These are phyloP conservation scores for Catamblyrhynchus diadema DNA, from an alignment of 2,797 vertebrate species.

Conservation along the genomic window DNA sequence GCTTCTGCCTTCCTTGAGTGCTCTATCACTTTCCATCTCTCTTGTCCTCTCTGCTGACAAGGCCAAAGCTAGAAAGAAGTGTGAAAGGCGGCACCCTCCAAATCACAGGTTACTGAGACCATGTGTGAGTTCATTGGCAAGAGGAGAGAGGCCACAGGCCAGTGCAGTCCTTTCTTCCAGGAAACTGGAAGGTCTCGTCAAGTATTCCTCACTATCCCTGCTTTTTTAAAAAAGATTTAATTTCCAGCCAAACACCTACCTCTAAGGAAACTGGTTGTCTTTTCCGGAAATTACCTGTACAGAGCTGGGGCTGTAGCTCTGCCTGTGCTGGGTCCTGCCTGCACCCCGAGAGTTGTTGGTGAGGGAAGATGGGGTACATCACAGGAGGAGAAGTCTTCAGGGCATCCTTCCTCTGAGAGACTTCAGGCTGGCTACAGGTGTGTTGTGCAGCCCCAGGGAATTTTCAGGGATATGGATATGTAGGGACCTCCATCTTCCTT, in stretches of 20 bases:
- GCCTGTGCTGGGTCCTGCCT: neutral
- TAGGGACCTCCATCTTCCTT: neutral
- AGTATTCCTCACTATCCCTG: neutral
- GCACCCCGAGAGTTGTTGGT: neutral
- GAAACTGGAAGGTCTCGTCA: neutral
- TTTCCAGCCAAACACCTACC: neutral
- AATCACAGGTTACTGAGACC: neutral
- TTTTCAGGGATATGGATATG: neutral
- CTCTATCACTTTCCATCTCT: neutral
- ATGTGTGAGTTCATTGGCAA: neutral
- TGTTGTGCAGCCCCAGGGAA: rapidly evolving
- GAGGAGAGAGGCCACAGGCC: neutral
- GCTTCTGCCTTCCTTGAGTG: neutral
- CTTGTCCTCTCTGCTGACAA: neutral
- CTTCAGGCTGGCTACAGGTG: neutral
- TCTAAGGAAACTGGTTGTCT: neutral
- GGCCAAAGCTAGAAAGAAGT: neutral
- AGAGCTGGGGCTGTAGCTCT: neutral
- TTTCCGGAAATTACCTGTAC: neutral
- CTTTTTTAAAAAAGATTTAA: neutral
- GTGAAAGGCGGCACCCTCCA: neutral
- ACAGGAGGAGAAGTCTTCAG: neutral
- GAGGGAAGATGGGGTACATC: neutral
- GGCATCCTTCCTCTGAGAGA: neutral
- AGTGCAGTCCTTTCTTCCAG: neutral